Base-by-base conservation (phyloP, 2,113 vertebrate genomes). In the Beaufortia kweichowensis region DNA sequence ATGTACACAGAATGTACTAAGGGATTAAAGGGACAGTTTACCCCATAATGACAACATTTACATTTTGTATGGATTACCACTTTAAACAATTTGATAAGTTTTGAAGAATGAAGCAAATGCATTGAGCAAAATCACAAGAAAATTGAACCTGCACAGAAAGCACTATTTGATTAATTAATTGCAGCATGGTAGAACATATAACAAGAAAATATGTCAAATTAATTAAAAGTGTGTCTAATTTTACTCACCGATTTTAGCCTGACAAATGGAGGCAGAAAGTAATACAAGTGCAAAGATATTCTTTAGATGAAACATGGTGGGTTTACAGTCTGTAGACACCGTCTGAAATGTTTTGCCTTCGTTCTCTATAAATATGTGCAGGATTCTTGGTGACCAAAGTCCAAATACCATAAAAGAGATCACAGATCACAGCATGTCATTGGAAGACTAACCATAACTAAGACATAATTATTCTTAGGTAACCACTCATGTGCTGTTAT, bases 161-260 rank as follows among this genome's bases (percentile, higher is more conserved):
- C 6, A 12, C 28, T 14, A 28, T 2, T 3, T 29, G 17, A 39
- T n/a, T n/a, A n/a, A n/a, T n/a, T n/a, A n/a, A n/a, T n/a, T n/a
- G n/a, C n/a, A n/a, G n/a, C n/a, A n/a, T n/a, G n/a, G n/a, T n/a
- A n/a, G n/a, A n/a, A n/a, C n/a, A n/a, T n/a, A n/a, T n/a, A 9
- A 23, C 31, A 31, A 21, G 4, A 28, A 24, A 17, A 59, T 14
- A 63, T 57, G 26, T 53, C 2, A 2, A 41, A 15, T 21, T 7
- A 15, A 1, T 63, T 28, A 57, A n/a, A 65, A 29, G 28, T 56
- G 39, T 72, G 8, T 46, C 9, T 50, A 15, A 24, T 41, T 71
- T 67, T 14, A 79, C 83, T 83, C 59, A 91, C 91, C 86, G 19
- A 82, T 53, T 62, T 90, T 84, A 59, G 90, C 91, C 33, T 84